Conservation (phyloP, 1,140 invertebrate species). For the Capitella teleta region DNA sequence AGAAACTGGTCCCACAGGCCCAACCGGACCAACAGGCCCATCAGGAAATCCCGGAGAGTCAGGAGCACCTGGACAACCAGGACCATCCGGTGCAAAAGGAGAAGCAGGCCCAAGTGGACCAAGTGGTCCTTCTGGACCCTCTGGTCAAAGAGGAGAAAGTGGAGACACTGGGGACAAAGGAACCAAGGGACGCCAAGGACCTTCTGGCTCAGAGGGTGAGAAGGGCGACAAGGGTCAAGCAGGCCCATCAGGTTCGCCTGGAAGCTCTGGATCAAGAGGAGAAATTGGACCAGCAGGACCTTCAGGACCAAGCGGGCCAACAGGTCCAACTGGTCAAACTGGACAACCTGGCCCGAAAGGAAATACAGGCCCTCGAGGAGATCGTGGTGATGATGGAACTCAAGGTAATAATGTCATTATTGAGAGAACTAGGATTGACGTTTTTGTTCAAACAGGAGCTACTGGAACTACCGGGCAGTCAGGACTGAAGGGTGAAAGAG, state of each 20-base stretch:
- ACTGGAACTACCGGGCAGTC: not conserved
- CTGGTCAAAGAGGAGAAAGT: slow-evolving; percentile 4
- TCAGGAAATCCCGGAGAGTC: slow-evolving; percentile 1
- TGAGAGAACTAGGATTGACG: not conserved
- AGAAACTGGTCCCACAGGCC: not conserved
- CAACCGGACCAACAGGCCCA: slow-evolving; percentile 6
- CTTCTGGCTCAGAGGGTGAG: not conserved
- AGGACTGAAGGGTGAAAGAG: not conserved
- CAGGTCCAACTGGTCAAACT: slow-evolving; percentile 1
- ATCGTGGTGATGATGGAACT: not conserved
- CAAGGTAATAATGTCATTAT: not conserved
- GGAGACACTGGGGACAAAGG: slow-evolving; percentile 3
- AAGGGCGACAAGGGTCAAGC: not conserved
- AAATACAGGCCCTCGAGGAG: not conserved
- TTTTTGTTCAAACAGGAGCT: not conserved
- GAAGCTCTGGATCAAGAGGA: slow-evolving; percentile 2
- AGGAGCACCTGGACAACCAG: slow-evolving; percentile 9
- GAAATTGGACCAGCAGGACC: slow-evolving; percentile 1
- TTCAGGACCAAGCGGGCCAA: slow-evolving; percentile 1
- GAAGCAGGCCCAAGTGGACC: slow-evolving; percentile 1
- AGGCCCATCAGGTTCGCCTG: not conserved
- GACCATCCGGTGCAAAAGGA: too few relatives aligned
- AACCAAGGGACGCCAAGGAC: not conserved
- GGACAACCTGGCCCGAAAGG: not conserved
- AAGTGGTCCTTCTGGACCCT: slow-evolving; percentile 5